Conservation (phyloP, 2,797 vertebrate genomes). For the Rhinichthys osculus region DNA sequence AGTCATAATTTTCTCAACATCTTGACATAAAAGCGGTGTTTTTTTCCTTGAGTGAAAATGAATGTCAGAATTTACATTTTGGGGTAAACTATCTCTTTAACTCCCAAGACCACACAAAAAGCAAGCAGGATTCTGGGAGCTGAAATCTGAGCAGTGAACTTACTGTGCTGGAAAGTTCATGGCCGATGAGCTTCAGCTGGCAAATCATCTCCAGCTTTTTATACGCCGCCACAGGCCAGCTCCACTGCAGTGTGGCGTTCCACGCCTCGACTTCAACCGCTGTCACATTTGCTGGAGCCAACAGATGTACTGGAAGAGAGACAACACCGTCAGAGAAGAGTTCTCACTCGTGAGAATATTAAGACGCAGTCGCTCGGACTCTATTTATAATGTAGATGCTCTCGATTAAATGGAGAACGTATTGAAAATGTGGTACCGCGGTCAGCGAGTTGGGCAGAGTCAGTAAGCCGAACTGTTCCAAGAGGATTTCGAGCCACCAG, state of each 20-base stretch:
- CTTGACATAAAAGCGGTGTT: not conserved
- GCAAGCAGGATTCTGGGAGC: not conserved
- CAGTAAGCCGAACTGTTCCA: slow-evolving; percentile 69
- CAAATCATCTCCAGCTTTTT: slow-evolving; percentile 71
- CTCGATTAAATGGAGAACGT: not conserved
- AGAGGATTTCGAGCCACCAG: slow-evolving; percentile 75
- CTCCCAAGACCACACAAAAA: not conserved
- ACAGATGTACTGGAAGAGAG: slow-evolving; percentile 69
- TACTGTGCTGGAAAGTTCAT: slow-evolving; percentile 64
- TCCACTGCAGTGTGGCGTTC: slow-evolving; percentile 74
- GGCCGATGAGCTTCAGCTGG: slow-evolving; percentile 68
- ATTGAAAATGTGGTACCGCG: slow-evolving; percentile 68
- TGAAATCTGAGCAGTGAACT: slow-evolving; percentile 46
- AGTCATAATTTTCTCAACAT: not conserved
- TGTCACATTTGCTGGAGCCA: slow-evolving; percentile 64
- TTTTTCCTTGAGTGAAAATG: not conserved
- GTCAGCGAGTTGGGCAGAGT: slow-evolving; percentile 71
- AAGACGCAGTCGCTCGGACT: not conserved
- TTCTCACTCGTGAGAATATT: slow-evolving; percentile 9
- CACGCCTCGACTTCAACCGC: slow-evolving; percentile 56
- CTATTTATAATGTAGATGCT: not conserved
- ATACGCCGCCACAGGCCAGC: slow-evolving; percentile 69
- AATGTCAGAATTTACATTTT: not conserved
- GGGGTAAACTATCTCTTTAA: not conserved
- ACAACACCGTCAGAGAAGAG: not conserved